A percentile compares a stretch with the other conserved stretches of the same genome.
These are phyloP conservation scores for Sinocyclocheilus grahami DNA, from an alignment of 2,113 vertebrate species.

Conservation along the genomic window DNA sequence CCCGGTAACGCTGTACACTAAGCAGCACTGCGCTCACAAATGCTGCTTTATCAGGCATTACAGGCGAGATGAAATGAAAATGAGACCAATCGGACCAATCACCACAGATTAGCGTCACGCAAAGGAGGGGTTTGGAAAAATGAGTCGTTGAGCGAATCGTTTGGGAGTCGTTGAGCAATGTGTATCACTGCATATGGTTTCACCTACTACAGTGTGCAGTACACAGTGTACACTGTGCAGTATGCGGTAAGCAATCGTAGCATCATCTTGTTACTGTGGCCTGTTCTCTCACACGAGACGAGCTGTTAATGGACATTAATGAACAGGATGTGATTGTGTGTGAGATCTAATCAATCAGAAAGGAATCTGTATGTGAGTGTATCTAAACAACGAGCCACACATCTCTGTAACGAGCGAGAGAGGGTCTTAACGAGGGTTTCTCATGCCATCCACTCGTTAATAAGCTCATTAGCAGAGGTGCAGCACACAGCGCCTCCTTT, in stretches of 20 bases:
- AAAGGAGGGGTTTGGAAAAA: too few relatives aligned
- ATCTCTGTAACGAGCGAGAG: too few relatives aligned
- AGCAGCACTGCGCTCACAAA: too few relatives aligned
- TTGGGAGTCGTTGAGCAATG: not conserved
- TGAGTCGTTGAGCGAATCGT: too few relatives aligned
- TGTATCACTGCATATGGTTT: not conserved
- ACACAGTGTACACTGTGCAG: not conserved
- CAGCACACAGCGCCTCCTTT: too few relatives aligned
- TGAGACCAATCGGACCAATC: too few relatives aligned
- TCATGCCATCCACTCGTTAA: slow-evolving; percentile 30
- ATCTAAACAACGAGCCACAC: not conserved
- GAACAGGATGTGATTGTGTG: not conserved
- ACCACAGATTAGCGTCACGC: too few relatives aligned
- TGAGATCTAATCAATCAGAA: not conserved
- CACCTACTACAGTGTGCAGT: not conserved
- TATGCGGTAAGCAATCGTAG: too few relatives aligned
- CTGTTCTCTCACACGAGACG: too few relatives aligned
- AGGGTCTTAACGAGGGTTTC: slow-evolving; percentile 36
- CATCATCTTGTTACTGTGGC: not conserved
- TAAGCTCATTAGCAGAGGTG: slow-evolving; percentile 46
- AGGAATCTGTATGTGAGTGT: not conserved
- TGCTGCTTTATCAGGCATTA: too few relatives aligned
- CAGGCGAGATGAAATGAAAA: too few relatives aligned
- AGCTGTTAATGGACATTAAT: not conserved
- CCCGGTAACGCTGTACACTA: too few relatives aligned